Evolutionary conservation across 2,888 invertebrate species (phyloP), one percentile per base, ranked within the genome.

Genomic region (Dolomedes plantarius): DNA sequence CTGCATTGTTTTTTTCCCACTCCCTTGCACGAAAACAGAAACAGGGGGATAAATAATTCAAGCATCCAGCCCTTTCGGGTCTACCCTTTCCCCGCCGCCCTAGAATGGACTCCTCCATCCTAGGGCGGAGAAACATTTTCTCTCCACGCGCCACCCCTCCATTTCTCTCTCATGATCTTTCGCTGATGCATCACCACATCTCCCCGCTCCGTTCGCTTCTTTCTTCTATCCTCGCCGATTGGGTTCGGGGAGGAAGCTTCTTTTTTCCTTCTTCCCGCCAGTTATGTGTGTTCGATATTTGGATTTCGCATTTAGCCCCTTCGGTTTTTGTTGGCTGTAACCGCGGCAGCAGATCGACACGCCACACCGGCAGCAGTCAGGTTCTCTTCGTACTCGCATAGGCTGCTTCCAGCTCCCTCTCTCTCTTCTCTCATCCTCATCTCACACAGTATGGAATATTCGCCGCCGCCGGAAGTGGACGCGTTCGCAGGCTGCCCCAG

Each of bases 61-160:
- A 36, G 36, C 36, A 36, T 36, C 36, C 36, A 36, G 5, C 36
- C 16, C n/a, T 46, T 16, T 46, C 16, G 16, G 5, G 2, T 16
- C 46, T 9, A 2, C 6, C 11, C 16, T 46, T 2, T 46, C 46
- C 46, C 16, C 2, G 16, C 46, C 36, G 46, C 16, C 2, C 16
- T 46, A 16, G 72, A 80, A 80, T 80, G 80, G 80, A 80, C 73
- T 80, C 80, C 23, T 39, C 78, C 78, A 64, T 56, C 28, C 41
- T 50, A 41, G 69, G 72, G 79, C 62, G 72, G 72, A 62, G 79
- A 71, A 79, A 28, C 69, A n/a, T 23, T 65, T 31, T 65, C 65
- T 31, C 2, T 3, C 62, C 27, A 6, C 1, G 16, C 41, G 9
- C 11, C 41, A 31, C 62, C 67, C 73, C 9, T 72, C 28, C 29